Evolutionary conservation across 2,888 invertebrate genomes (phyloP), one percentile per base, ranked within the genome.

Genomic region (Lasioglossum marginatum): DNA sequence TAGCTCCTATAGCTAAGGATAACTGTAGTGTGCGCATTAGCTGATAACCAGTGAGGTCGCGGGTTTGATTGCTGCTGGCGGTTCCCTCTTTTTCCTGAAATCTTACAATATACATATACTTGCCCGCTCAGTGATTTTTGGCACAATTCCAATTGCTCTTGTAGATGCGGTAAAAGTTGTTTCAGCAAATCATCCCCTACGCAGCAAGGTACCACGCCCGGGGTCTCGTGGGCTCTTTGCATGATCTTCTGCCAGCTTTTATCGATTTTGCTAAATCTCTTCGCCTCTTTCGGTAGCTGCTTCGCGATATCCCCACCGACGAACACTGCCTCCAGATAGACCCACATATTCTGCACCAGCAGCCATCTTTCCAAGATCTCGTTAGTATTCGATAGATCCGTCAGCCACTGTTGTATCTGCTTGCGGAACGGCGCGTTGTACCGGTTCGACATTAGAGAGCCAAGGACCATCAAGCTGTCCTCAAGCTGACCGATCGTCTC

Each of bases 271-370:
- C 98, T 98, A 95, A 99, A 99, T 89, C 98, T 96, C 94, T 98
- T 98, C 0, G 98, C 98, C 95, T 98, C 98, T 94, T 98, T 98
- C 0, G 99, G 99, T 75, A 99, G 95, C 94, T 99, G 99, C 93
- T 99, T 99, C n/a, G 99, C 99, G 91, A 99, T 99, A 94, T 99
- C 99, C 80, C 99, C 99, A 3, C 99, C 99, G 0, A 99, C 99
- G 95, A 99, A 99, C 0, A 99, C 99, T 0, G 99, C 99, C 95
- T 99, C 99, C 37, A 99, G 96, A 94, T 99, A 99, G 0, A 99
- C 99, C 99, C 99, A 99, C 97, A 99, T 98, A 94, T 99, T 99
- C 95, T 99, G 99, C 0, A 99, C 99, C 0, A 99, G 96, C 68
- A 99, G 96, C 99, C 99, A 99, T 85, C 99, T 96, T 95, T 99